These are phyloP conservation scores for Pseudoips prasinana DNA, from an alignment of 2,888 invertebrate species.

Conservation along the genomic window DNA sequence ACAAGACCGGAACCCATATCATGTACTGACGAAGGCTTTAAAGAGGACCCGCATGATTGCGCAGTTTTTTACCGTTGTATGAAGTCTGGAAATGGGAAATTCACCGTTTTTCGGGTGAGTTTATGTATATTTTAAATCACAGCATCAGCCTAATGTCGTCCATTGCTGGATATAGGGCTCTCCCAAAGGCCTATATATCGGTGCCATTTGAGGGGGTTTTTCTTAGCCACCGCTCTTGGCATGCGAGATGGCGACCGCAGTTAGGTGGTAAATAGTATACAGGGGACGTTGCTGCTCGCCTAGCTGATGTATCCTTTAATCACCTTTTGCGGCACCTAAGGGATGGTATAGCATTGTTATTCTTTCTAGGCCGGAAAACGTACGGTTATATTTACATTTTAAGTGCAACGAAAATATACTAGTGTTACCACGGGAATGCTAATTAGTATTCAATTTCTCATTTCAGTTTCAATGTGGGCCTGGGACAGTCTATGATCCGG, in stretches of 20 bases:
- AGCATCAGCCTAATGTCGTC: too few relatives aligned
- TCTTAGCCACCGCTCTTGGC: too few relatives aligned
- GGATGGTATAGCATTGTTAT: too few relatives aligned
- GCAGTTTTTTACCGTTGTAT: conserved; percentile 89
- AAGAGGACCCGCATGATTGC: conserved; percentile 87
- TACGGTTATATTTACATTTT: background rate
- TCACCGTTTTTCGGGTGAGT: conserved; percentile 79
- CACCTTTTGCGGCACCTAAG: too few relatives aligned
- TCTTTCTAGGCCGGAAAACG: too few relatives aligned
- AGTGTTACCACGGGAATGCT: background rate
- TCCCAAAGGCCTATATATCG: too few relatives aligned
- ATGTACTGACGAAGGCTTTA: conserved; percentile 87
- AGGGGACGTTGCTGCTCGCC: too few relatives aligned
- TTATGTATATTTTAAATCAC: background rate
- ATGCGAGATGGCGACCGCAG: too few relatives aligned
- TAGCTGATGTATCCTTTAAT: too few relatives aligned
- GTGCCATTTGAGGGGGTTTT: too few relatives aligned
- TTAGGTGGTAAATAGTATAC: too few relatives aligned
- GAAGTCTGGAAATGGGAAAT: conserved; percentile 77
- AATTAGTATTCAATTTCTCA: conserved; percentile 4
- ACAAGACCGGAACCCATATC: conserved; percentile 63
- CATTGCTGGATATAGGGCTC: too few relatives aligned
- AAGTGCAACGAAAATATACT: background rate
- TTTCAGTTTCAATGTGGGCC: conserved; percentile 87
- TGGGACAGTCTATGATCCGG: conserved; percentile 88